Base-by-base conservation (phyloP, 30 jellyfish, hydroid and myxozoan genomes). In the Aurelia sp. region DNA sequence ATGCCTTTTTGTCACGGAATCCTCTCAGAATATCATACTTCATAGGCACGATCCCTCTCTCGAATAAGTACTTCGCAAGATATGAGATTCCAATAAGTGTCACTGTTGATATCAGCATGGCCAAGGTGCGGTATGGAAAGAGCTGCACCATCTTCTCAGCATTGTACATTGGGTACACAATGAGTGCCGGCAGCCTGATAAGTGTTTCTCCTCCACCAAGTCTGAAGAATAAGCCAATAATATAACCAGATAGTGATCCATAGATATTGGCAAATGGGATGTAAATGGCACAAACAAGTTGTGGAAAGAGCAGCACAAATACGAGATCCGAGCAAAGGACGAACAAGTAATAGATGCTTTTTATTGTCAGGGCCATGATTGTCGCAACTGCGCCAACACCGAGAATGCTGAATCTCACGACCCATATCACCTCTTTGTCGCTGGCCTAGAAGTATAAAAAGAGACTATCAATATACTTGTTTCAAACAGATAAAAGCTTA, bases 271-370 rank as follows among this genome's bases (percentile, higher is more conserved):
- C 82, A 50, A 88, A 78, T 21, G 97, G 97, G 52, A 88, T 33
- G 78, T 78, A 88, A 30, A 88, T 57, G 20, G 97, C 97, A 35
- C 88, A 78, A n/a, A 79, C 78, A n/a, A 88, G 62, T 61, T 88
- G 97, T 7, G 97, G 97, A 67, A 88, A 79, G 60, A 88, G 88
- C 44, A 88, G 44, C 63, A 78, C 91, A 76, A 78, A 88, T 21
- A 88, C 97, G 48, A 88, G 83, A 65, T 88, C 97, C 38, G 97
- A 77, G 80, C 97, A 88, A 60, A 88, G 88, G 69, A 89, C 91
- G 81, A 77, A 88, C 58, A 88, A 51, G 84, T 67, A 67, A 88
- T 88, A 88, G 73, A 88, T 88, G 67, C 90, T 74, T 33, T 88
- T 72, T 75, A 88, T 88, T 44, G 97, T 88, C 51, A 88, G 58